Conservation (phyloP, 2,888 invertebrate species). For the Eutolmus rufibarbis region DNA sequence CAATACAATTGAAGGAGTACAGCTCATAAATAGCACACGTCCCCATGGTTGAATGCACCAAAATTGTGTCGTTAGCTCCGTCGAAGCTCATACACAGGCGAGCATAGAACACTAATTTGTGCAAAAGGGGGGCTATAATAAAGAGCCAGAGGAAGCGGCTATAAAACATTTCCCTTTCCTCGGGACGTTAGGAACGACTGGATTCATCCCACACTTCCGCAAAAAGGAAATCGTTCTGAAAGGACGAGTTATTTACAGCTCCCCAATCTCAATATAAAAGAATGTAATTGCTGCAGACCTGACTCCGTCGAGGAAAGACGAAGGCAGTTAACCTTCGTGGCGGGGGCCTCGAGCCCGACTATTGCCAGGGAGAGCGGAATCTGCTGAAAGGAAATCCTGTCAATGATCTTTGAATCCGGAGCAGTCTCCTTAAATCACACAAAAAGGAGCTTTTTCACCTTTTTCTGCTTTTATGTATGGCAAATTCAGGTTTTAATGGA, state of each 20-base stretch:
- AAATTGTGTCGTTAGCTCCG: slow-evolving; percentile 22
- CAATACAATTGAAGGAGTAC: slow-evolving; percentile 9
- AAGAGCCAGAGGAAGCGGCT: slow-evolving; percentile 9
- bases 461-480: not conserved
- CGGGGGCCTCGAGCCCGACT: not conserved
- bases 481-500: not conserved
- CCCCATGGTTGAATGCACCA: slow-evolving; percentile 8
- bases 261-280: slow-evolving; percentile 26
- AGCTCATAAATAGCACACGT: slow-evolving; percentile 20
- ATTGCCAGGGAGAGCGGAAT: not conserved
- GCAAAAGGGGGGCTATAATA: not conserved
- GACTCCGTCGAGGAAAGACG: slow-evolving; percentile 11
- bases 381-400: slow-evolving; percentile 21
- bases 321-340: slow-evolving; percentile 11
- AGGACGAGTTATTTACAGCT: slow-evolving; percentile 26
- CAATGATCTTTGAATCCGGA: not conserved
- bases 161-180: slow-evolving; percentile 26
- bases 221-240: slow-evolving; percentile 26
- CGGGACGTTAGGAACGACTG: not conserved
- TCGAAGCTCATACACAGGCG: slow-evolving; percentile 1
- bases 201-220: slow-evolving; percentile 18
- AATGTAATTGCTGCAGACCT: slow-evolving; percentile 21
- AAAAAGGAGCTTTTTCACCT: not conserved
- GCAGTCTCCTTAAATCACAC: not conserved
- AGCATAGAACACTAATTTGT: slow-evolving; percentile 3